A percentile compares a stretch with the other conserved stretches of the same genome.
These are phyloP conservation scores for Exephanes ischioxanthus DNA, from an alignment of 2,888 invertebrate genomes.

Conservation along the genomic window DNA sequence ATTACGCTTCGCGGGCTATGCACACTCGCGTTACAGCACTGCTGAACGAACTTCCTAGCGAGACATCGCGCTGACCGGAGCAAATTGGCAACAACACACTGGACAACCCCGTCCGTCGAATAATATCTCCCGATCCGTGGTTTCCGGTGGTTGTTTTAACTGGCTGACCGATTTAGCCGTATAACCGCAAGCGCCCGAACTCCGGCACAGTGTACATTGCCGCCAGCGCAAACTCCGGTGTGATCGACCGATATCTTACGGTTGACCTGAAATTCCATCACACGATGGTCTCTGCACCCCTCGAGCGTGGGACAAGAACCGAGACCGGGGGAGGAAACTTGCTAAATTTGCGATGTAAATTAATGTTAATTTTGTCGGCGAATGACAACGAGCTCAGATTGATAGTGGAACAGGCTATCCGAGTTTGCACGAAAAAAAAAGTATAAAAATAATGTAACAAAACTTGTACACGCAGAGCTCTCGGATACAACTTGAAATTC, in stretches of 20 bases:
- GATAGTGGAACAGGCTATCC: too few species aligned
- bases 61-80: background rate
- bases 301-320: slow-evolving; percentile 60
- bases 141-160: slow-evolving; percentile 66
- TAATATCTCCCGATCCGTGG: slow-evolving; percentile 27
- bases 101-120: background rate
- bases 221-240: slow-evolving; percentile 31
- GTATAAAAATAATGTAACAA: background rate
- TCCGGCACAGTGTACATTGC: slow-evolving; percentile 1
- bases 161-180: slow-evolving; percentile 71
- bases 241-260: slow-evolving; percentile 47
- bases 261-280: slow-evolving; percentile 73
- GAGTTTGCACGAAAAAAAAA: background rate
- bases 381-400: slow-evolving; percentile 20
- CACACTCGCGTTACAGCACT: background rate
- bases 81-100: background rate
- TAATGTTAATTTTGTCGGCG: slow-evolving; percentile 74
- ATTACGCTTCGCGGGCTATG: background rate
- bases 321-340: slow-evolving; percentile 14
- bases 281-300: background rate
- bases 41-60: background rate
- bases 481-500: background rate
- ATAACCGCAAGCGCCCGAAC: slow-evolving; percentile 57
- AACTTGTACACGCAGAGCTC: background rate
- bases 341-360: slow-evolving; percentile 79